Base-by-base conservation (phyloP, 2,888 invertebrate species). In the Apodemia arnacis region DNA sequence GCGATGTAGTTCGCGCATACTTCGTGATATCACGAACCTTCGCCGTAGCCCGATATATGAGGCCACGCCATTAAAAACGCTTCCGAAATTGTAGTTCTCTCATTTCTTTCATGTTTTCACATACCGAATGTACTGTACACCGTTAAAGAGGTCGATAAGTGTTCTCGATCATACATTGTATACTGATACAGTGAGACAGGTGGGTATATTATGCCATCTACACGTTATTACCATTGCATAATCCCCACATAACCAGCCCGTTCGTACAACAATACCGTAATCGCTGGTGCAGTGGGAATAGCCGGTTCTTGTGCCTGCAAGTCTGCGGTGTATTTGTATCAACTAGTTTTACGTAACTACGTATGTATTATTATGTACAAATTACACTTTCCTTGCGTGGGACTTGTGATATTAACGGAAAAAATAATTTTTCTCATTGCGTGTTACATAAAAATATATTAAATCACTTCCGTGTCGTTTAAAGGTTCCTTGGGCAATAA, bases 261-360 rank as follows among this genome's bases (percentile, higher is more conserved):
- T 95, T 49, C 94, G 95, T 96, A 93, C 92, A 96, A 97, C 96
- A 97, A 97, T 97, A 96, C 93, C 95, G 96, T 97, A 97, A 96
- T 96, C 95, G 96, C 95, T 94, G 49, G 18, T 49, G 95, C 92
- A 94, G 95, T 96, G 97, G 95, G 97, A 97, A 97, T 90, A 90
- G 94, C 94, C 90, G 94, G 96, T 97, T 97, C 97, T 97, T 97
- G 95, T 94, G 87, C 91, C 89, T 91, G 87, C 92, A 93, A 85
- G 88, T 84, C 85, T 84, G 88, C 87, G 90, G 85, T 92, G 87
- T 90, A 91, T 88, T 86, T 92, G 89, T 90, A 91, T 96, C 97
- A 96, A 97, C 96, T 95, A 96, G 95, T 96, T 97, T 97, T 97
- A 97, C 96, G 97, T 97, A 97, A 97, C 63, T 13, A 24, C 24